Base-by-base conservation (phyloP, 2,888 invertebrate genomes). In the Entomobrya multifasciata region DNA sequence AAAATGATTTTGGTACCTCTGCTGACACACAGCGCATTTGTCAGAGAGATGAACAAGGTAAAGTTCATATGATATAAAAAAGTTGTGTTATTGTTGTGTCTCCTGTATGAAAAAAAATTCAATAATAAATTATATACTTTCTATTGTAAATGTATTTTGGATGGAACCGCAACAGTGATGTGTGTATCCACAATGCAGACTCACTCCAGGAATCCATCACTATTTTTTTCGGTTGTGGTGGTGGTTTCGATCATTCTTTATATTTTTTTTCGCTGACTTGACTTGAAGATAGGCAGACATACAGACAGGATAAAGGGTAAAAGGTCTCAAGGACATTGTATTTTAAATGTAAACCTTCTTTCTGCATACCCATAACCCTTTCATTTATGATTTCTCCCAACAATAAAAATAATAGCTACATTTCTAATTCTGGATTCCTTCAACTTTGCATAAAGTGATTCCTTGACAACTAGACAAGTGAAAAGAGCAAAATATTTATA, bases 1-100 rank as follows among this genome's bases (percentile, higher is more conserved):
- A 83, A 65, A 77, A 76, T 83, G 83, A 83, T 83, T 55, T 57
- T 76, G 76, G n/a, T n/a, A n/a, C n/a, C n/a, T 57, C 76, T 76
- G 76, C 57, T 41, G 55, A 36, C 76, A 57, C 55, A 22, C 20
- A 17, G 57, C 20, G 13, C 55, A 55, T 76, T 76, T 72, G 72
- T 72, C 72, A 72, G 72, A 44, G 0, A n/a, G n/a, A n/a, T n/a
- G n/a, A n/a, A n/a, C n/a, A n/a, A n/a, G n/a, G n/a, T n/a, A n/a
- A n/a, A n/a, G n/a, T n/a, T n/a, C n/a, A n/a, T n/a, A n/a, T 44
- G 20, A 57, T 3, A 47, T 70, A 15, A 10, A 3, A 60, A 8
- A 30, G 17, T 65, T n/a, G 36, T 25, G 44, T 27, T n/a, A n/a
- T n/a, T n/a, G n/a, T n/a, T n/a, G 57, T 57, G 22, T 41, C 1